Base-by-base conservation (phyloP, 1,140 invertebrate species). In the Drosophila lini region DNA sequence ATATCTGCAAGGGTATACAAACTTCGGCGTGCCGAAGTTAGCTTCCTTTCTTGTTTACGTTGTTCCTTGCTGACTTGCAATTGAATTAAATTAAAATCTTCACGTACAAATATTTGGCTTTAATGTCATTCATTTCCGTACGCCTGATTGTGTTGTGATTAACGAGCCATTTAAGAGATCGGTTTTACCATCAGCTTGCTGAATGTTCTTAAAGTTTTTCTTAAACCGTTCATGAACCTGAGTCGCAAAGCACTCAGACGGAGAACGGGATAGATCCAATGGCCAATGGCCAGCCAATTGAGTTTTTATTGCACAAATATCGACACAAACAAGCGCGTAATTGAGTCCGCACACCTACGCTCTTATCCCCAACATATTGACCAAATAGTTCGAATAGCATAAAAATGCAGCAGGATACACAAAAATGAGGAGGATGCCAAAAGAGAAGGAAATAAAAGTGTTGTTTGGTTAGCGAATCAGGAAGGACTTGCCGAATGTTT, bases 291-390 rank as follows among this genome's bases (percentile, higher is more conserved):
- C 74, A 81, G 48, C 48, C 56, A 82, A 83, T 83, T 79, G 56
- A 76, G 80, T 79, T 83, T 70, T 83, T 81, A 82, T 75, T 75
- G 80, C 80, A 41, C 64, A 82, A 82, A 79, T 80, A 83, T 80
- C 67, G 65, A 48, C 32, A 60, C 76, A 88, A 83, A 89, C 73
- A 80, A 74, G 71, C 62, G 55, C 68, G 80, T 80, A 89, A 86
- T 88, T 83, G 80, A 86, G 79, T 86, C 80, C 67, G 82, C 44
- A 71, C 52, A 31, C 50, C 28, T 13, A 13, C 40, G 28, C 13
- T 25, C 15, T 28, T 19, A 28, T 34, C 41, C 13, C 28, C 22
- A 10, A 19, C 28, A 41, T 32, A 38, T 36, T 34, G 58, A 19
- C 28, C 57, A 75, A 55, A 55, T 55, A 55, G 55, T 74, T 73